These are phyloP conservation scores for Sarcophaga bullata DNA, from an alignment of 1,140 invertebrate species.

Conservation along the genomic window DNA sequence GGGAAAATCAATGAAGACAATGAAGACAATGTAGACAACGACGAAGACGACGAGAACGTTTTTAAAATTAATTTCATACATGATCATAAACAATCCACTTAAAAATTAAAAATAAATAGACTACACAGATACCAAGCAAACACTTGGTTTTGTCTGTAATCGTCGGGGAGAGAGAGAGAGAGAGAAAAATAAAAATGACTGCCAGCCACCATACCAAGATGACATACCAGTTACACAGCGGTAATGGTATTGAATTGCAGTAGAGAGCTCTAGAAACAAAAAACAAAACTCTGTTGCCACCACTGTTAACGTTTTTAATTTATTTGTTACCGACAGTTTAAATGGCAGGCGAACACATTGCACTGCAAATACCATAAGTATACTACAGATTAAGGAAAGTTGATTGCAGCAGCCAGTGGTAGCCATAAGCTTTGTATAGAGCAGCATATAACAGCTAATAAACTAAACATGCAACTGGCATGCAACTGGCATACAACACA, in stretches of 20 bases:
- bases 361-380: too few species aligned
- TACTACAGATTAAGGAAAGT: too few species aligned
- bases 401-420: neutral
- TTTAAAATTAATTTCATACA: constrained; percentile 34
- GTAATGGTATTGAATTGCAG: neutral
- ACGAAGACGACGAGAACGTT: neutral
- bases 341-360: neutral
- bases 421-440: neutral
- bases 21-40: too few species aligned
- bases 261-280: neutral
- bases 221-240: neutral
- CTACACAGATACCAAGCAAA: neutral
- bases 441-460: neutral
- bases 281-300: constrained; percentile 12
- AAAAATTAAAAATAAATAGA: neutral
- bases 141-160: too few species aligned
- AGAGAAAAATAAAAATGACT: neutral
- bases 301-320: constrained; percentile 13
- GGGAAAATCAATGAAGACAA: too few species aligned
- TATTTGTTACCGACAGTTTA: constrained; percentile 1
- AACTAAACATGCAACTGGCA: constrained; percentile 16
- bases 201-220: neutral
- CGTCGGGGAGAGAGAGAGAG: too few species aligned
- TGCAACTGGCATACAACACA: neutral
- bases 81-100: constrained; percentile 35